Base-by-base conservation (phyloP, 2,888 invertebrate genomes). In the Epistrophella euchroma region DNA sequence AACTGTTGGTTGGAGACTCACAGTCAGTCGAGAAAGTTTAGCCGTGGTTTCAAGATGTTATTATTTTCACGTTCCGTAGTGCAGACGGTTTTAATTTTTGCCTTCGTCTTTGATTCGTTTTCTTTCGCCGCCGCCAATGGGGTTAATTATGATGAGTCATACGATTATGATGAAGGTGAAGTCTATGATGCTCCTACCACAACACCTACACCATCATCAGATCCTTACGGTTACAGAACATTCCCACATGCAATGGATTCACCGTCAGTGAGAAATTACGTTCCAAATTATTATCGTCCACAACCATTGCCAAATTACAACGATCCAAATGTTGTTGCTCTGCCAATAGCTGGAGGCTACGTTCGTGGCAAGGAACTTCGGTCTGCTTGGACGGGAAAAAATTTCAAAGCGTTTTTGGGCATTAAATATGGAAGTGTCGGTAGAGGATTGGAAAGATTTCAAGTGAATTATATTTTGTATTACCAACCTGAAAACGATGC, bases 361-460 rank as follows among this genome's bases (percentile, higher is more conserved):
- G 72, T 92, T 6, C 88, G 88, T 15, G 92, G 92, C 7, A 82
- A 89, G 32, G 70, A 80, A 15, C 88, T 88, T n/a, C 89, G 88
- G 15, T 90, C 90, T 22, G 75, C 62, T 6, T 90, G 91, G 58
- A 89, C 88, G 56, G 89, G 89, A 15, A 89, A 90, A 15, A 87
- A 89, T 15, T 88, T 92, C 10, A 90, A 90, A 75, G 90, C 91
- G 4, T 92, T 89, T 47, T 70, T 91, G 37, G 92, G 91, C 4
- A 35, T 92, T 13, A 90, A 89, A 15, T 92, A 91, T 62, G 92
- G 89, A 17, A 88, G 88, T 10, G 89, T 92, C 0, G 89, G 89
- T 43, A 72, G 88, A 2, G 91, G 91, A 2, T 58, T 91, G 37
- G 90, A 88, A 0, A 90, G 92, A 60, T 92, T 92, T 88, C 91